Conservation (phyloP, 2,888 invertebrate species). For the Erebia epiphron region DNA sequence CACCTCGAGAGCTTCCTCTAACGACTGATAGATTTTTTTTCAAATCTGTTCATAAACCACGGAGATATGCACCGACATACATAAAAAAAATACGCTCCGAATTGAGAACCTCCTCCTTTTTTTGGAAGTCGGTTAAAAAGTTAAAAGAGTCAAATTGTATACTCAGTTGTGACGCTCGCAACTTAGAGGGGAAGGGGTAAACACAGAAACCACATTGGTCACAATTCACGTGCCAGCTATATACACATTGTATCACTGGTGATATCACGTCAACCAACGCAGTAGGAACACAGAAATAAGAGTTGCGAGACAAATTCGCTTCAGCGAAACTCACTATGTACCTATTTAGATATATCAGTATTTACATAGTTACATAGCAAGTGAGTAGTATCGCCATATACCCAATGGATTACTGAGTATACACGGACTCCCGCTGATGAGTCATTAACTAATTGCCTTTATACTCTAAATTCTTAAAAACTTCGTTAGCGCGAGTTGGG, state of each 20-base stretch:
- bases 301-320: constrained; percentile 29
- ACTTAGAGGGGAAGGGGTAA: constrained; percentile 15
- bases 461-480: constrained; percentile 41
- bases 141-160: constrained; percentile 35
- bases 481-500: constrained; percentile 51
- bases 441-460: neutral
- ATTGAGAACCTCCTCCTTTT: too few relatives aligned
- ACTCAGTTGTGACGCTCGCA: constrained; percentile 31
- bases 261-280: constrained; percentile 36
- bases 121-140: too few relatives aligned
- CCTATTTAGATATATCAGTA: constrained; percentile 12
- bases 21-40: too few relatives aligned
- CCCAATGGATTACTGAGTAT: constrained; percentile 54
- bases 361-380: constrained; percentile 40
- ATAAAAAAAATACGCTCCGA: too few relatives aligned
- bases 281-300: constrained; percentile 27
- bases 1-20: too few relatives aligned
- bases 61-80: too few relatives aligned
- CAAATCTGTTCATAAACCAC: too few relatives aligned
- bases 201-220: constrained; percentile 9
- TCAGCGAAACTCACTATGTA: constrained; percentile 25
- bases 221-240: constrained; percentile 23
- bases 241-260: constrained; percentile 18
- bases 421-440: constrained; percentile 49
- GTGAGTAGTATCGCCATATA: constrained; percentile 43